A percentile compares a stretch with the other conserved stretches of the same genome.
These are phyloP conservation scores for Oenanthe oenanthe DNA, from an alignment of 2,113 vertebrate species.

Conservation along the genomic window DNA sequence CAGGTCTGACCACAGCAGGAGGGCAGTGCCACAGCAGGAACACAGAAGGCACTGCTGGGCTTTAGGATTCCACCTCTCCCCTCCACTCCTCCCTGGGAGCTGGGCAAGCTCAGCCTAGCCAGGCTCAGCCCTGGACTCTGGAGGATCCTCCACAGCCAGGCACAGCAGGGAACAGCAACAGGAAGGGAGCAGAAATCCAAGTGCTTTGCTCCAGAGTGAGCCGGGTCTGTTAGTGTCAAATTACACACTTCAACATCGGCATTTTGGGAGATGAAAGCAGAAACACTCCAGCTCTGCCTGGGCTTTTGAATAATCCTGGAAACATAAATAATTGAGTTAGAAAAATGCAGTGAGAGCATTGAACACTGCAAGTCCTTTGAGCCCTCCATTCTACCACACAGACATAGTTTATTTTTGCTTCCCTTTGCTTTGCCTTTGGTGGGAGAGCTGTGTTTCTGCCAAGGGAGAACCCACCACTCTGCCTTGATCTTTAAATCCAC, in stretches of 20 bases:
- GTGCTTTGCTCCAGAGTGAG: not conserved
- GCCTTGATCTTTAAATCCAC: constrained; percentile 1
- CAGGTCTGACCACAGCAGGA: not conserved
- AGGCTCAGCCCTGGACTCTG: fast-evolving
- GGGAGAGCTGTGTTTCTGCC: not conserved
- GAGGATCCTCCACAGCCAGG: not conserved
- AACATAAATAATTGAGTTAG: constrained; percentile 32
- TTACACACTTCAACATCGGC: not conserved
- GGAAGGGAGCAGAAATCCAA: not conserved
- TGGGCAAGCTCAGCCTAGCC: not conserved
- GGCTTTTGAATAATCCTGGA: constrained; percentile 8
- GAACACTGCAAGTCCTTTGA: not conserved
- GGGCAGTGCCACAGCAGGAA: not conserved
- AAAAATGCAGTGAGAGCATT: not conserved
- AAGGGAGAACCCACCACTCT: not conserved
- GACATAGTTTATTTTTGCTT: not conserved
- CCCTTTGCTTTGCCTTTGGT: not conserved
- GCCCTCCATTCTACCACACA: not conserved
- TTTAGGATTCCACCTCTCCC: not conserved
- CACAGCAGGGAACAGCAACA: not conserved
- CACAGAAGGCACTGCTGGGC: not conserved
- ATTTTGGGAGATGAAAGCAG: constrained; percentile 13
- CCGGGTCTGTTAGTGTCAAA: not conserved
- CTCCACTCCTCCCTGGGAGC: not conserved
- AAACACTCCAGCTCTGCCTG: not conserved